Percentiles rank a stretch among this genome's conserved stretches.
Conservation (phyloP, 2,113 vertebrate genomes). For the Perca schrenkii region DNA sequence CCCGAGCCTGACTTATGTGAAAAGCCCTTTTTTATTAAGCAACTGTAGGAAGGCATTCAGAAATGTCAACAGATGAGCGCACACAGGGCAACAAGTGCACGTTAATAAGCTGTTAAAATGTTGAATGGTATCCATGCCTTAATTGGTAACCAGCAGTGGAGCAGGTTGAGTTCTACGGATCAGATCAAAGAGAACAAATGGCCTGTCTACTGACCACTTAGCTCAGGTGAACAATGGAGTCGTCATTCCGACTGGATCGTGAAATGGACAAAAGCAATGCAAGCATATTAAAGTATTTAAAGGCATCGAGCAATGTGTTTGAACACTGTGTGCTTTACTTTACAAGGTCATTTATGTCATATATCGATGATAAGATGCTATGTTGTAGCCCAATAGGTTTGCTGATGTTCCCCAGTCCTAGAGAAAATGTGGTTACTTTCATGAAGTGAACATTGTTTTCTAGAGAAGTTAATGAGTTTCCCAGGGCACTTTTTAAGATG, state of each 20-base stretch:
- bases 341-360: background rate
- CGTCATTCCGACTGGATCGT: background rate
- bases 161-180: background rate
- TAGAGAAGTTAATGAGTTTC: background rate
- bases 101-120: too few relatives aligned
- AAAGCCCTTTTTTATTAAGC: too few relatives aligned
- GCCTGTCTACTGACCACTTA: background rate
- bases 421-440: background rate
- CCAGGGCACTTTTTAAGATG: background rate
- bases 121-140: too few relatives aligned
- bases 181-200: background rate
- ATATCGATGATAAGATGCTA: background rate
- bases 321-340: background rate
- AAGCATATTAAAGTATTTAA: conserved; percentile 1
- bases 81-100: too few relatives aligned
- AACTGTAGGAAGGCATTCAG: too few relatives aligned
- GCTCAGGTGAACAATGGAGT: background rate
- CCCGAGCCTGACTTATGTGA: too few relatives aligned
- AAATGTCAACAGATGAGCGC: too few relatives aligned
- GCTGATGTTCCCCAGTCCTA: background rate
- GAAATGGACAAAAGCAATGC: background rate
- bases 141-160: background rate
- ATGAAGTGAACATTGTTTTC: background rate
- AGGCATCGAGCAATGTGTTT: background rate
- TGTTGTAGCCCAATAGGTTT: background rate